phyloP scores from a whole-genome alignment of 1,140 invertebrate genomes.

The Drosophila nannoptera region DNA sequence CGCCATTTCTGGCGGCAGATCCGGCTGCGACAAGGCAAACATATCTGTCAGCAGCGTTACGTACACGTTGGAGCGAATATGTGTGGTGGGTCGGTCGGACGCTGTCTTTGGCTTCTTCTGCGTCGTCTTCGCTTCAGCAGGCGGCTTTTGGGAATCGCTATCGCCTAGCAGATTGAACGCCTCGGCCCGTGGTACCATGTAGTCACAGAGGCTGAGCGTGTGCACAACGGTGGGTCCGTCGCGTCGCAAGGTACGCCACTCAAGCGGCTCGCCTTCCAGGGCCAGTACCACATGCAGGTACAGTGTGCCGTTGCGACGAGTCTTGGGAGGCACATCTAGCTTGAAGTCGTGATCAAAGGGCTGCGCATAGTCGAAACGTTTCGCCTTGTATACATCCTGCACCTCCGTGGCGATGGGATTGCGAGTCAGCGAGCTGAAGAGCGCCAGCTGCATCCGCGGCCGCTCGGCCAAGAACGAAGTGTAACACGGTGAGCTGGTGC shows the following conservation, averaged over 20 bases:
- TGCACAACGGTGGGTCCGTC: slow-evolving; percentile 81
- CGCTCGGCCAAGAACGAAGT: slow-evolving; percentile 81
- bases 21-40: slow-evolving; percentile 80
- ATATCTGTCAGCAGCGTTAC: slow-evolving; percentile 84
- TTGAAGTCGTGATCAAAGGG: slow-evolving; percentile 80
- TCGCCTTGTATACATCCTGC: slow-evolving; percentile 70
- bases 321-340: slow-evolving; percentile 85
- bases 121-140: not conserved
- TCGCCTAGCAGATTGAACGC: slow-evolving; percentile 87
- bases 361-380: slow-evolving; percentile 81
- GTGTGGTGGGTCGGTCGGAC: slow-evolving; percentile 78
- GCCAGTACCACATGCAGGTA: slow-evolving; percentile 84
- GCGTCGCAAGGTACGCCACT: slow-evolving; percentile 80
- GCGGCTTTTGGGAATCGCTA: slow-evolving; percentile 56
- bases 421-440: slow-evolving; percentile 81
- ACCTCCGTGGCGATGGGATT: slow-evolving; percentile 79
- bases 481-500: slow-evolving; percentile 82
- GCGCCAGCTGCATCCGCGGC: slow-evolving; percentile 81
- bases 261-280: slow-evolving; percentile 80
- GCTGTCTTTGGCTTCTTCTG: not conserved
- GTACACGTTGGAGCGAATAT: slow-evolving; percentile 82
- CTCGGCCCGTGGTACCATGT: slow-evolving; percentile 85
- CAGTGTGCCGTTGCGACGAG: slow-evolving; percentile 87
- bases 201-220: slow-evolving; percentile 84
- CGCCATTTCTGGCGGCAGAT: slow-evolving; percentile 83